Evolutionary conservation across 2,888 invertebrate species (phyloP), one percentile per base, ranked within the genome.

Genomic region (Danaus chrysippus): DNA sequence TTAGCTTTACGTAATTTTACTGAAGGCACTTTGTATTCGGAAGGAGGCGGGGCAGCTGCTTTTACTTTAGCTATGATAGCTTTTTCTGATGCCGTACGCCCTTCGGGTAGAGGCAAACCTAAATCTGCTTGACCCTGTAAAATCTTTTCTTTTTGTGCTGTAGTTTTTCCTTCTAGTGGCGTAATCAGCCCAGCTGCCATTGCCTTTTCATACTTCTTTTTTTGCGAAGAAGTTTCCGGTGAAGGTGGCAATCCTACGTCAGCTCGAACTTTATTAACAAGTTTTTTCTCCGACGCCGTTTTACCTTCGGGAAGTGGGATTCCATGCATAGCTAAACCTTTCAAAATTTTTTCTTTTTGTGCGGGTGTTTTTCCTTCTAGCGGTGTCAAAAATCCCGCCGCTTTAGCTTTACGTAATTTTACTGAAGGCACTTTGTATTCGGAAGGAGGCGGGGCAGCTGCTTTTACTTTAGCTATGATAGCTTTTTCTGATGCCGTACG

Each of bases 261-360:
- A 0, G 53, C 52, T n/a, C 71, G 67, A 9, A 78, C 69, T 62
- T 77, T 78, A n/a, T 68, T 52, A 1, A 74, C 64, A 0, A 81
- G 6, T 13, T 71, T 70, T 43, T 70, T 73, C 44, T 76, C 76
- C 5, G 75, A 76, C 9, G 64, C 19, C 3, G 74, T 73, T 62
- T 70, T 76, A 6, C 67, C 72, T 62, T 74, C 73, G 1, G 77
- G 78, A 1, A 78, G 53, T 0, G 77, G 76, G 0, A 76, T 46
- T 5, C 74, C 75, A 1, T 58, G 46, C 41, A 63, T 64, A 8
- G 72, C 75, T 10, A 74, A 59, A 0, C 68, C 71, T 70, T 53
- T 72, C 0, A 77, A 19, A 41, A 75, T 77, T 56, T 75, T 71
- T 70, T 77, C 74, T 64, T 75, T 76, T 67, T 77, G 68, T 57